Percentiles rank a stretch among this genome's conserved stretches.
phyloP scores from a whole-genome alignment of 2,113 vertebrate genomes.

The Chamaetylas fuelleborni region DNA sequence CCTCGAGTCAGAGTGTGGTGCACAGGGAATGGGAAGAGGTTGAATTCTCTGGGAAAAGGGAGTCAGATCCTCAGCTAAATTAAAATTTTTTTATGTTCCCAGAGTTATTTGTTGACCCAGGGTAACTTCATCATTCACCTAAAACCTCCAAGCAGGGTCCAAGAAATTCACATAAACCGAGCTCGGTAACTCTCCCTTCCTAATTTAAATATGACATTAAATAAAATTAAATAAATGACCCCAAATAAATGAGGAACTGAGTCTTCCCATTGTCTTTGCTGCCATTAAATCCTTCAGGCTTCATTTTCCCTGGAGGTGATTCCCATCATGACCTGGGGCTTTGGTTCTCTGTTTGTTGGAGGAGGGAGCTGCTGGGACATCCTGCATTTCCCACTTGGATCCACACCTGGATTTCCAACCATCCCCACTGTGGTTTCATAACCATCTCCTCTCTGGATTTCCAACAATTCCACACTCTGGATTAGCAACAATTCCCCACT shows the following conservation, averaged over 20 bases:
- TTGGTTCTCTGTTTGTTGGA: not conserved
- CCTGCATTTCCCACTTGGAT: not conserved
- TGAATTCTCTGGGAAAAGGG: not conserved
- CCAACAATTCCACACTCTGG: not conserved
- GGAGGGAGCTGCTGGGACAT: not conserved
- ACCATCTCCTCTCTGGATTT: fast-evolving
- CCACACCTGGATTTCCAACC: not conserved
- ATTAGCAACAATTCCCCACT: fast-evolving
- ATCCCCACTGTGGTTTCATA: too few relatives aligned
- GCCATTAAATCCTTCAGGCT: not conserved
- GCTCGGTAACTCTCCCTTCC: fast-evolving
- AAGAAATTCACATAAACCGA: not conserved
- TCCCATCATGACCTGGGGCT: not conserved
- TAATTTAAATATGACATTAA: not conserved
- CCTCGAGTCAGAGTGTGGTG: fast-evolving
- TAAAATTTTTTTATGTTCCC: fast-evolving
- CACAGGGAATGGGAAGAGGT: fast-evolving
- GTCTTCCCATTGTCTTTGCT: not conserved
- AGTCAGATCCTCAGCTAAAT: not conserved
- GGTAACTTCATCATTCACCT: not conserved
- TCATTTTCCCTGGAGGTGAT: not conserved
- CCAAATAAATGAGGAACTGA: not conserved
- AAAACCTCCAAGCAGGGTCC: not conserved
- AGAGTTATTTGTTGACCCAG: not conserved
- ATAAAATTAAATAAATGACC: not conserved